Percentiles rank a stretch among this genome's conserved stretches.
Evolutionary conservation across 1,140 invertebrate species (phyloP).

Genomic region (Notospermus geniculatus): DNA sequence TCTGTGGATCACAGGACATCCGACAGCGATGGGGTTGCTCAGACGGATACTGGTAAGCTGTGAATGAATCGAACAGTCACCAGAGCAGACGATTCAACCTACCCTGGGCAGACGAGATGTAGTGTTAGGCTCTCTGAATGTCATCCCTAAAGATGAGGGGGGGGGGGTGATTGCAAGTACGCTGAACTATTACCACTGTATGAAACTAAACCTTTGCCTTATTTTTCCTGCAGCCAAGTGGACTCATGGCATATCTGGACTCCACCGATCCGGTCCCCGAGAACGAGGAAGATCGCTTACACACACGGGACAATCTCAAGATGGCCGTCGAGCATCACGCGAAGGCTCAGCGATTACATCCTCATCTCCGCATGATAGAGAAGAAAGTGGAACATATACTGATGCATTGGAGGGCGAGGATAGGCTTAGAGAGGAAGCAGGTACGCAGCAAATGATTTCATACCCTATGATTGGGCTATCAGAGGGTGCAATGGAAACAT

Average conservation of each 20-base stretch:
- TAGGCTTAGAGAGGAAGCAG: constrained; percentile 67
- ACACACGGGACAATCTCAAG: constrained; percentile 90
- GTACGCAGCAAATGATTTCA: constrained; percentile 44
- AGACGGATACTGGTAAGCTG: constrained; percentile 83
- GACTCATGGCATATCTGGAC: constrained; percentile 86
- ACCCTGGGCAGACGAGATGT: too few relatives aligned
- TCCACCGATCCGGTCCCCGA: constrained; percentile 82
- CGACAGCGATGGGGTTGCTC: constrained; percentile 84
- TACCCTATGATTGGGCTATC: constrained; percentile 7
- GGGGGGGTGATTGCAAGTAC: too few relatives aligned
- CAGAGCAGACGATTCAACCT: too few relatives aligned
- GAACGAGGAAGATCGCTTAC: constrained; percentile 72
- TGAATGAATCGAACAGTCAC: too few relatives aligned
- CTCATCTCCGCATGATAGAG: constrained; percentile 58
- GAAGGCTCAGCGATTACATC: constrained; percentile 52
- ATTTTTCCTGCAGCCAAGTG: constrained; percentile 67
- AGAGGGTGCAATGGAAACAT: too few relatives aligned
- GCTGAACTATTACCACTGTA: too few relatives aligned
- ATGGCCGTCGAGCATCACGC: constrained; percentile 72
- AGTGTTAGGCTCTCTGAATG: background rate
- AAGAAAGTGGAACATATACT: constrained; percentile 69
- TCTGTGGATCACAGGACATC: constrained; percentile 95
- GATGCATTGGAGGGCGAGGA: constrained; percentile 83
- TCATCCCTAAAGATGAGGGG: too few relatives aligned
- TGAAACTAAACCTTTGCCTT: constrained; percentile 55